Evolutionary conservation across 2,888 invertebrate species (phyloP).

Genomic region (Conchocele bisecta): DNA sequence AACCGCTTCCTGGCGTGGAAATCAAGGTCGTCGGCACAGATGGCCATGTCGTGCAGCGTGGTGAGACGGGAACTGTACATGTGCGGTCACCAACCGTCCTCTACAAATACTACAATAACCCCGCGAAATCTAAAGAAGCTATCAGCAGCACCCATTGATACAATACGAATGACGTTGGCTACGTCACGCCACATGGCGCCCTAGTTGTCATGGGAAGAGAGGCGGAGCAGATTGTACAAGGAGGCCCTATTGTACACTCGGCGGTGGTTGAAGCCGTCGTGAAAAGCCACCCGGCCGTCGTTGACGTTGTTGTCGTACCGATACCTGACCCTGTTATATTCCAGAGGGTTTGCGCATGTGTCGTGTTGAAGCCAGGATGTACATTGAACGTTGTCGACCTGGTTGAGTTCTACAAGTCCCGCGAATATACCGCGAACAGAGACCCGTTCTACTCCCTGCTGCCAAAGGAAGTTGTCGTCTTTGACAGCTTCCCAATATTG

Average conservation of each 20-base stretch:
- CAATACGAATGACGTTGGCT: conserved; percentile 42
- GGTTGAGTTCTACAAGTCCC: not conserved
- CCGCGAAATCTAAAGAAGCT: conserved; percentile 16
- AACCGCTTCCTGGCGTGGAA: conserved; percentile 27
- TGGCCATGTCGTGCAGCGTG: conserved; percentile 25
- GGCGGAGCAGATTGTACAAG: conserved; percentile 24
- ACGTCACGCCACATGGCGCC: conserved; percentile 8
- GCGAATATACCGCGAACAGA: not conserved
- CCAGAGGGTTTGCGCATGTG: conserved; percentile 36
- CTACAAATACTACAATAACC: conserved; percentile 9
- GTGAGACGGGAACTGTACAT: conserved; percentile 13
- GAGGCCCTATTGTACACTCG: conserved; percentile 5
- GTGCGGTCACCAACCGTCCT: conserved; percentile 28
- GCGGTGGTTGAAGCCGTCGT: conserved; percentile 26
- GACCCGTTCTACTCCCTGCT: not conserved
- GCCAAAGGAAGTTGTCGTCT: not conserved
- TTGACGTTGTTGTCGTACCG: conserved; percentile 35
- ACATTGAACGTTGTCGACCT: conserved; percentile 7
- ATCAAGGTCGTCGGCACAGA: conserved; percentile 25
- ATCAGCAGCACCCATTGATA: conserved; percentile 24
- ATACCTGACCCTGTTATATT: conserved; percentile 25
- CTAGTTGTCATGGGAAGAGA: conserved; percentile 18
- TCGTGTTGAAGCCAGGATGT: conserved; percentile 24
- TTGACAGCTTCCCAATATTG: not conserved
- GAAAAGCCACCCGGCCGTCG: conserved; percentile 36